Evolutionary conservation across 2,888 invertebrate species (phyloP), one percentile per base, ranked within the genome.

Genomic region (Hedychridium roseum): DNA sequence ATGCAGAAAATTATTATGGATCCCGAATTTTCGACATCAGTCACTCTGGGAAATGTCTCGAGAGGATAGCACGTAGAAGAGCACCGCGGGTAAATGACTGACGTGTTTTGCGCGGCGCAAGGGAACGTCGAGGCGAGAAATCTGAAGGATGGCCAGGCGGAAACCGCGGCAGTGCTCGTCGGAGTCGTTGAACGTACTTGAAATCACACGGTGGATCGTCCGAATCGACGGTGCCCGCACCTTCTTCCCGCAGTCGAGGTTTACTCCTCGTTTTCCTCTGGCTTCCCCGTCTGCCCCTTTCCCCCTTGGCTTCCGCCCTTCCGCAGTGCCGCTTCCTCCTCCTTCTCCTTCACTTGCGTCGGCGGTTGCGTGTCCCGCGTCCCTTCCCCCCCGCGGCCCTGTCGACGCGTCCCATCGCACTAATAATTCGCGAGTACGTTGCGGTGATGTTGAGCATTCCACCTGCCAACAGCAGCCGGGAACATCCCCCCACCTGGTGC

Each of bases 401-500:
- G 35, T 50, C 15, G 18, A 43, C 49, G 50, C 56, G 64, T 64
- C 56, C 57, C 70, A 66, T 66, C 60, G 61, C 69, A 68, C 65
- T 70, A 67, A 74, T 72, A 73, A 74, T 72, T 74, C 69, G 66
- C 59, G 61, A 66, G 65, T 65, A 66, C 58, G 61, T 59, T 60
- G 62, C 66, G 64, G 60, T 62, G 61, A 70, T 67, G 68, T 66
- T 67, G 69, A 68, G 68, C 65, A 73, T 74, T 75, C 74, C 74
- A 76, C 74, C 74, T 73, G 76, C 70, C 70, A 71, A 69, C 67
- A 64, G 66, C 69, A 69, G 70, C 66, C 66, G 68, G 63, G 69
- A 57, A 67, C 67, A 60, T 63, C 63, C 64, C 71, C 69, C 70
- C 68, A 68, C 66, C 66, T 65, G 65, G 60, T 60, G 55, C 52